Evolutionary conservation across 1,140 invertebrate genomes (phyloP), one percentile per base, ranked within the genome.

Genomic region (Sitobion miscanthi): DNA sequence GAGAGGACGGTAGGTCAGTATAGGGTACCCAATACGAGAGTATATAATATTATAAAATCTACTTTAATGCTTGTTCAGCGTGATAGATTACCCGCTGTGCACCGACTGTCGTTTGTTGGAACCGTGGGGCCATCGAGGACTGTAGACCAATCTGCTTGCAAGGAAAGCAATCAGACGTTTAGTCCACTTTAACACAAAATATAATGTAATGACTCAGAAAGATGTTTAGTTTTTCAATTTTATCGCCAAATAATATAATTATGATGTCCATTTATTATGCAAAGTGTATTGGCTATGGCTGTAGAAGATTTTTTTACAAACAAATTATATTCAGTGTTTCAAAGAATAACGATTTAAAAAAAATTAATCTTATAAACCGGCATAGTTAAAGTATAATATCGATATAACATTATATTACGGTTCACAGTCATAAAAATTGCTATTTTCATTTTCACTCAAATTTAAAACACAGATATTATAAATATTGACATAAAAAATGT

Each of bases 61-160:
- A 57, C 35, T 89, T 88, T 42, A 38, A 89, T 89, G 47, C 88
- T 57, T 38, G 52, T 89, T 49, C 52, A 17, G 35, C 52, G 35
- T 57, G 88, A 89, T 89, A 89, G 49, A 89, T 89, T 89, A 57
- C 88, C 49, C 88, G 88, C 52, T 89, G 88, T 57, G 88, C 4
- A 38, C 35, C 9, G 35, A 89, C 52, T 89, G 52, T 57, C 52
- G 21, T 89, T 89, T 17, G 9, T 57, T 42, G 23, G 9, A 89
- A 57, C 49, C 88, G 35, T 38, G 52, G 3, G 23, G 35, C 25
- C 35, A 57, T 38, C 6, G 52, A 57, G 4, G 14, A 1, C n/a
- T 57, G 35, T 35, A 57, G 88, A 89, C 35, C 35, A 54, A 54
- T 88, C 1, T 52, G 7, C 3, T 42, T 5, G 30, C 20, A 14